phyloP scores from a whole-genome alignment of 2,888 invertebrate genomes.

The Colostygia pectinataria region DNA sequence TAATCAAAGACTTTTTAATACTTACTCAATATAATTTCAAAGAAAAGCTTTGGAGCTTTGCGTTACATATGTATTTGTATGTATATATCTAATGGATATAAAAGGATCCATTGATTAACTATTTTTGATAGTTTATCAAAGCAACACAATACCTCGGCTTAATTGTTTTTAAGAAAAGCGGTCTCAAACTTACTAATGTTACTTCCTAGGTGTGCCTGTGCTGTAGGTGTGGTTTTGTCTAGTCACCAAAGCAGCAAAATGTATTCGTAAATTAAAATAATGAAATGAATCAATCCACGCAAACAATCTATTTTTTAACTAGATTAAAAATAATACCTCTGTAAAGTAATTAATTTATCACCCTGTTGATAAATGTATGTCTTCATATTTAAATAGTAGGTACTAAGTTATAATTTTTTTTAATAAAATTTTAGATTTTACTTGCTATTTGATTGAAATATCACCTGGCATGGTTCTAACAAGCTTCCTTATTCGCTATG shows the following conservation, averaged over 20 bases:
- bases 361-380: background rate
- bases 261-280: background rate
- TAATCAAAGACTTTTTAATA: too few species aligned
- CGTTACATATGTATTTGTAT: too few species aligned
- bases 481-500: too few species aligned
- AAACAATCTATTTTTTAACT: conserved; percentile 1
- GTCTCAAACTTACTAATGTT: too few species aligned
- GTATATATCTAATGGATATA: too few species aligned
- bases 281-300: background rate
- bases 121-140: too few species aligned
- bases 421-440: conserved; percentile 20
- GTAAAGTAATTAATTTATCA: conserved; percentile 21
- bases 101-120: too few species aligned
- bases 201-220: background rate
- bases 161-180: background rate
- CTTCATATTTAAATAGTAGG: too few species aligned
- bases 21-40: too few species aligned
- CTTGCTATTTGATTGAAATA: conserved; percentile 1
- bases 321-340: conserved; percentile 23
- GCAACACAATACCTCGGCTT: too few species aligned
- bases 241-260: conserved; percentile 37
- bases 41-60: too few species aligned
- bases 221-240: conserved; percentile 45
- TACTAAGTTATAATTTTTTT: conserved; percentile 5
- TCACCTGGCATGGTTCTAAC: background rate